Evolutionary conservation across 2,888 invertebrate genomes (phyloP).

Genomic region (Stegophylla sp.): DNA sequence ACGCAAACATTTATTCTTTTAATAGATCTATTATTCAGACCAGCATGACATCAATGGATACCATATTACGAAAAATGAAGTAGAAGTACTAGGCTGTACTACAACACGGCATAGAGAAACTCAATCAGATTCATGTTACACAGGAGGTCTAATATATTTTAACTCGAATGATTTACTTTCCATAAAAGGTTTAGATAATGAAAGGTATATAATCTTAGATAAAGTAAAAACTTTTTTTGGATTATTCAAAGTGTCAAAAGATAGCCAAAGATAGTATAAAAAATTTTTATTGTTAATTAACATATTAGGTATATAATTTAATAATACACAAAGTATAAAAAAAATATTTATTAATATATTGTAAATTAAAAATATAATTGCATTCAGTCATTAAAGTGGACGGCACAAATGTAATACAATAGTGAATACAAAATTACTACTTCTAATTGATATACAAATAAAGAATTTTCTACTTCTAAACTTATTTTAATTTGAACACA

Average conservation of each 20-base stretch:
- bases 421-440: slow-evolving; percentile 14
- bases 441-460: neutral
- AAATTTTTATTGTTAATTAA: slow-evolving; percentile 9
- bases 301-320: slow-evolving; percentile 19
- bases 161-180: slow-evolving; percentile 45
- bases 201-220: slow-evolving; percentile 52
- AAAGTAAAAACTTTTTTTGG: slow-evolving; percentile 51
- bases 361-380: slow-evolving; percentile 36
- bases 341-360: slow-evolving; percentile 8
- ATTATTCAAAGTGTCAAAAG: slow-evolving; percentile 51
- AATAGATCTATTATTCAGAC: slow-evolving; percentile 51
- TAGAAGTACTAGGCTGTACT: slow-evolving; percentile 33
- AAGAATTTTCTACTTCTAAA: slow-evolving; percentile 1
- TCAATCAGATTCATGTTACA: slow-evolving; percentile 55
- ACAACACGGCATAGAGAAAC: slow-evolving; percentile 27
- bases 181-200: slow-evolving; percentile 38
- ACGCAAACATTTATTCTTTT: neutral
- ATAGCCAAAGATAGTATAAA: slow-evolving; percentile 29
- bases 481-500: slow-evolving; percentile 27
- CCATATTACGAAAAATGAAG: slow-evolving; percentile 52
- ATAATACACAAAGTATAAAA: slow-evolving; percentile 13
- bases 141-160: slow-evolving; percentile 58
- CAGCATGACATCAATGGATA: slow-evolving; percentile 55
- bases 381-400: slow-evolving; percentile 29
- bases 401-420: slow-evolving; percentile 31